These are phyloP conservation scores for Poecile atricapillus DNA, from an alignment of 2,113 vertebrate genomes.

Conservation along the genomic window DNA sequence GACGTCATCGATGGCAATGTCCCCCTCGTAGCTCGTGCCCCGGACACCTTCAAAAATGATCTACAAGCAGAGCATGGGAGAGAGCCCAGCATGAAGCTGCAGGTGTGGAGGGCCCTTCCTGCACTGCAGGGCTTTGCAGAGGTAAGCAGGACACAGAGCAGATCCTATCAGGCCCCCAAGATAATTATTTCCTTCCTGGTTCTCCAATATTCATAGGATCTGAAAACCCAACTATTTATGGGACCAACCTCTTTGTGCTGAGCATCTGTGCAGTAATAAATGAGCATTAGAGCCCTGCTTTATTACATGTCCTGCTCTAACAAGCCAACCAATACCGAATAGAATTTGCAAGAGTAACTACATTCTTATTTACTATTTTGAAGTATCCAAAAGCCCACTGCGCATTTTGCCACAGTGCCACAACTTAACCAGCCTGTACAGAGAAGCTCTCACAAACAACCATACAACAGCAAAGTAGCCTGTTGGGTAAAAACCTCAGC, in stretches of 20 bases:
- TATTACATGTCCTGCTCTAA: background rate
- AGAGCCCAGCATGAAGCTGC: background rate
- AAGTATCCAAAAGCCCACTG: background rate
- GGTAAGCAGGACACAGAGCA: background rate
- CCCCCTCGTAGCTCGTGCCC: constrained; percentile 86
- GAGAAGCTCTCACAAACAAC: background rate
- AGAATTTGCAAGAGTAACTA: background rate
- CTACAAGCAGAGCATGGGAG: constrained; percentile 66
- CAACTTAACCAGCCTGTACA: background rate
- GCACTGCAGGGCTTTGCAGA: background rate
- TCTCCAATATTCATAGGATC: background rate
- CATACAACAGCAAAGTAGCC: background rate
- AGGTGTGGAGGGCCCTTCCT: background rate
- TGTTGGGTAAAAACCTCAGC: background rate
- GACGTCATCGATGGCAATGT: constrained; percentile 95
- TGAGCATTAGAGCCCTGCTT: background rate
- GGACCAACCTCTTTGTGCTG: background rate
- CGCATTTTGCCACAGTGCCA: background rate
- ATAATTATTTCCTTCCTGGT: background rate
- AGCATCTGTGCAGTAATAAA: background rate
- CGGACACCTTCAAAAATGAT: constrained; percentile 95
- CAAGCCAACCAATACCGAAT: background rate
- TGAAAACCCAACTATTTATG: background rate
- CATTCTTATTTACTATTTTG: constrained; percentile 2
- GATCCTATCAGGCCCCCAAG: background rate